Conservation (phyloP, 2,888 invertebrate species). For the Eumerus sabulonum region DNA sequence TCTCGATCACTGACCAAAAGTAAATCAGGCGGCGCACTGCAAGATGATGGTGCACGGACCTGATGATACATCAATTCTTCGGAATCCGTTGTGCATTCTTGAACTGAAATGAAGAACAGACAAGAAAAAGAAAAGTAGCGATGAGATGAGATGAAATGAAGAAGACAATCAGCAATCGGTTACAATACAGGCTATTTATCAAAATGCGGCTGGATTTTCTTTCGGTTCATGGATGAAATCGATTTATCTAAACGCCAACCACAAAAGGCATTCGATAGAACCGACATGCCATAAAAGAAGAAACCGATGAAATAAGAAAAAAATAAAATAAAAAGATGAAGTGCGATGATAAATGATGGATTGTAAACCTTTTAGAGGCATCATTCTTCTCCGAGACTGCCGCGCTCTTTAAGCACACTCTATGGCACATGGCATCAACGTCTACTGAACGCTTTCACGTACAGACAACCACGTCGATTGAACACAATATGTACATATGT, state of each 20-base stretch:
- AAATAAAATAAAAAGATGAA: slow-evolving; percentile 2
- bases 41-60: slow-evolving; percentile 82
- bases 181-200: slow-evolving; percentile 17
- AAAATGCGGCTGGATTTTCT: slow-evolving; percentile 4
- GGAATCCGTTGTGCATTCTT: slow-evolving; percentile 85
- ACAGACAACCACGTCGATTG: neutral
- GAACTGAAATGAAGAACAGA: slow-evolving; percentile 81
- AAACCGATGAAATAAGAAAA: too few species aligned
- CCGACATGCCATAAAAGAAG: too few species aligned
- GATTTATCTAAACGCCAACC: slow-evolving; percentile 20
- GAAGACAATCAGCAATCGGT: slow-evolving; percentile 6
- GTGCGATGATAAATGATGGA: slow-evolving; percentile 35
- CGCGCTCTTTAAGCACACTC: too few species aligned
- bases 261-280: neutral
- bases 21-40: slow-evolving; percentile 83
- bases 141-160: slow-evolving; percentile 4
- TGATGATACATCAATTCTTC: slow-evolving; percentile 84
- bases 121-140: slow-evolving; percentile 23
- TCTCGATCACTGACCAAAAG: slow-evolving; percentile 82
- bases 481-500: neutral
- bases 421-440: neutral
- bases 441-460: slow-evolving; percentile 10
- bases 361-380: neutral
- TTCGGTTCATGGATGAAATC: neutral
- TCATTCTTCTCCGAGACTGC: neutral